Base-by-base conservation (phyloP, 2,797 vertebrate genomes). In the Botia kubotai region DNA sequence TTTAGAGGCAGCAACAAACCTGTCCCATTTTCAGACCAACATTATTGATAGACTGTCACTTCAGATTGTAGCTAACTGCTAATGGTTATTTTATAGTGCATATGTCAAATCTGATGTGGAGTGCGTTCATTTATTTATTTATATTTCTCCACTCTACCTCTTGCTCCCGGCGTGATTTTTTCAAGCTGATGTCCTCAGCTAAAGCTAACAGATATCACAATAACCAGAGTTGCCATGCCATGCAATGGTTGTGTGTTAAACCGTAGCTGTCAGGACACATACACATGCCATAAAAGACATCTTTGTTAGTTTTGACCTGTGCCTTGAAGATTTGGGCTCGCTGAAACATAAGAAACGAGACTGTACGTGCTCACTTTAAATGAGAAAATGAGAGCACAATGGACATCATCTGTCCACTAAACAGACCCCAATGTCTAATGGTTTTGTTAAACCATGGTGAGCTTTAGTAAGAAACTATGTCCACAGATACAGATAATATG, bases 1-100 rank as follows among this genome's bases (percentile, higher is more conserved):
- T 95, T 95, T 94, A 95, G 88, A 92, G 93, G 92, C 91, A 88
- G 93, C 93, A 94, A 94, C 94, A 94, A 95, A 94, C 92, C 93
- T 95, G 94, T 95, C 94, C 93, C 91, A 94, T 94, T 95, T 94
- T 90, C 92, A 91, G 86, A 89, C 83, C 87, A 89, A 91, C 92
- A 91, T 94, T 94, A 95, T 94, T 95, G 93, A 95, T 95, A 93
- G 93, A 91, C 92, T 94, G 93, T 94, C 94, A 93, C 91, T 91
- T 93, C 88, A 90, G 89, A 94, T 92, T 90, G 90, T 90, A 90
- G 91, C 89, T 93, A 93, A 93, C 91, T 89, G 90, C 91, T 94
- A 94, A 95, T 94, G 91, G 92, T 90, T 94, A 90, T 94, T 95
- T 95, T 95, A 95, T 94, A 92, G 92, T 88, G 89, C 90, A 90